Conservation (phyloP, 2,888 invertebrate species). For the Eudasyphora cyanicolor region DNA sequence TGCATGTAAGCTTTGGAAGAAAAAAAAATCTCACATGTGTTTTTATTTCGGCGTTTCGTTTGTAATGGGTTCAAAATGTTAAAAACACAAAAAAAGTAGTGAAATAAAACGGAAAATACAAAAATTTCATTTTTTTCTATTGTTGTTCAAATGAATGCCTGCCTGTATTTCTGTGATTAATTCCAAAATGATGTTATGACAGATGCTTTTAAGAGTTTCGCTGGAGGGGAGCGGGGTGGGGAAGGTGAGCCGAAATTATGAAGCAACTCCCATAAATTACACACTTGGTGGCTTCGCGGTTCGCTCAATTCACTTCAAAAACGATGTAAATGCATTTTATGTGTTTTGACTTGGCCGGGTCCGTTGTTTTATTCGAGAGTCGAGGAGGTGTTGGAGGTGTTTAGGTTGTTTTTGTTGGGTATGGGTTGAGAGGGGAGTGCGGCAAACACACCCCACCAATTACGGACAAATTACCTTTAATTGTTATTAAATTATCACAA, state of each 20-base stretch:
- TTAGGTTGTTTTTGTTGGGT: neutral
- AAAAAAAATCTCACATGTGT: constrained; percentile 2
- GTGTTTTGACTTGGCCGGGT: neutral
- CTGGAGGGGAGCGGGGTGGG: neutral
- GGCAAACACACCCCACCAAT: too few relatives aligned
- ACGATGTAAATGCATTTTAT: constrained; percentile 28
- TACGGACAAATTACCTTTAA: constrained; percentile 19
- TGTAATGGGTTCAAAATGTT: constrained; percentile 22
- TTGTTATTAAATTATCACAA: constrained; percentile 28
- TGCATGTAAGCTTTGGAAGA: neutral
- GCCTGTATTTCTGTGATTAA: neutral
- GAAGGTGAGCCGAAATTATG: neutral
- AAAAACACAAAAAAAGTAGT: neutral
- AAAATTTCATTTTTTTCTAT: constrained; percentile 6
- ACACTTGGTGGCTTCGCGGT: too few relatives aligned
- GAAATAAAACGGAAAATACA: neutral
- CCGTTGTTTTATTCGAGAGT: neutral
- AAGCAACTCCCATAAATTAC: neutral
- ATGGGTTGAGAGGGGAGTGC: neutral
- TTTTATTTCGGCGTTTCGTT: neutral
- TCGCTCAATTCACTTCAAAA: neutral
- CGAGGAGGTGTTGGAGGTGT: neutral
- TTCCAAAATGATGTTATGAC: constrained; percentile 24
- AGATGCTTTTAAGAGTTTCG: constrained; percentile 1
- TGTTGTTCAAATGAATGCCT: constrained; percentile 4